These are phyloP conservation scores for Macrosoma leucophasiata DNA, from an alignment of 2,888 invertebrate genomes.

Conservation along the genomic window DNA sequence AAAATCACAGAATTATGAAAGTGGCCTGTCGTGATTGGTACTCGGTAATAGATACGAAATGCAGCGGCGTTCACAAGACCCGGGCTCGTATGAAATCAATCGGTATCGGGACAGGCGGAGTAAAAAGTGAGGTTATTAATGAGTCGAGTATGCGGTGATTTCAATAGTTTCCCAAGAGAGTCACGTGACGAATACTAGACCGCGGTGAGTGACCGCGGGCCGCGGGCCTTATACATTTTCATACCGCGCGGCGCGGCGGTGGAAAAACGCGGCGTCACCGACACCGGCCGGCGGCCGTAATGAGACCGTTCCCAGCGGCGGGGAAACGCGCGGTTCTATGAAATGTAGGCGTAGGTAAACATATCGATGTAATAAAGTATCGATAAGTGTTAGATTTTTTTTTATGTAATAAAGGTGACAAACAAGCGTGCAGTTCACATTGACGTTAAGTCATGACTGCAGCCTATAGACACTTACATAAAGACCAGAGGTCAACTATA, in stretches of 20 bases:
- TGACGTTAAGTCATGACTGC: too few relatives aligned
- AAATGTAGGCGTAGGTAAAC: conserved; percentile 6
- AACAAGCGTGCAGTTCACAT: too few relatives aligned
- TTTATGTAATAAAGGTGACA: too few relatives aligned
- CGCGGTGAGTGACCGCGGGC: conserved; percentile 21
- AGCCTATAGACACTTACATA: too few relatives aligned
- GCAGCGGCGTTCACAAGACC: too few relatives aligned
- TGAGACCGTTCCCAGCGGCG: conserved; percentile 40
- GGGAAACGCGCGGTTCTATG: conserved; percentile 29
- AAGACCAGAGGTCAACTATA: too few relatives aligned
- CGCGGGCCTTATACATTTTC: conserved; percentile 44
- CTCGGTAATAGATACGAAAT: too few relatives aligned
- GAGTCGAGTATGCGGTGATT: conserved; percentile 4
- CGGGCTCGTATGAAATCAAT: too few relatives aligned
- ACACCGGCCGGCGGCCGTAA: conserved; percentile 31
- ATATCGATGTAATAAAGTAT: not conserved
- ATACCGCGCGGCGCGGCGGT: conserved; percentile 25
- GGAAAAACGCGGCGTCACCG: conserved; percentile 48
- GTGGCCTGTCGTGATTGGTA: too few relatives aligned
- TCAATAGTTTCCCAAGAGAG: conserved; percentile 24
- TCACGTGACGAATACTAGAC: conserved; percentile 28
- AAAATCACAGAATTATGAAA: too few relatives aligned
- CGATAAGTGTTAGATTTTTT: too few relatives aligned
- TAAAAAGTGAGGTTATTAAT: conserved; percentile 20
- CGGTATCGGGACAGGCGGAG: too few relatives aligned